Base-by-base conservation (phyloP, 2,797 vertebrate species). In the Falco cherrug region DNA sequence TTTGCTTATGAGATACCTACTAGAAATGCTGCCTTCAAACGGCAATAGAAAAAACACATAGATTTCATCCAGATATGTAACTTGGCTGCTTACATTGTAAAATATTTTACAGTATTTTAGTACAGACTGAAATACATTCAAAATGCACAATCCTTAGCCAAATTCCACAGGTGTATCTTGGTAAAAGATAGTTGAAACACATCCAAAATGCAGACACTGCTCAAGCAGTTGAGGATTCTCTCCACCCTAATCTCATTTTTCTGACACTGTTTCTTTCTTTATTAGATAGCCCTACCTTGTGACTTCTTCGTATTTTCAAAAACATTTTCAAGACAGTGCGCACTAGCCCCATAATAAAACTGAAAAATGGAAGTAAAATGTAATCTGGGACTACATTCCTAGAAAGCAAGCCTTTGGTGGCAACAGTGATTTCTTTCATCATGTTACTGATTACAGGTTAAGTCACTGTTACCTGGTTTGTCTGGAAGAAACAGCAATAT, bases 91-190 rank as follows among this genome's bases (percentile, higher is more conserved):
- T 89, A 73, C 10, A 9, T 87, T 82, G 68, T 61, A 84, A 81
- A 94, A 35, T 73, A 89, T 68, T 85, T 87, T 47, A 67, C 45
- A 37, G 43, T 71, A 69, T 76, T 97, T 95, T 79, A 85, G 71
- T 81, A 83, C 57, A 93, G 77, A 83, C 17, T 51, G 15, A 94
- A 89, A 92, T 29, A 39, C 90, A 94, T 84, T 88, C 33, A 92
- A 96, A 96, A 90, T 39, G 65, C 22, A 21, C 64, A 82, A 87
- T 63, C 48, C 70, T 90, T 81, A 77, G 89, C 63, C 20, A 17
- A 91, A 74, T 39, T 57, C 59, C 71, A 79, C 41, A 93, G 84
- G 68, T 92, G 2, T 61, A 82, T 31, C 26, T 64, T 71, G 86
- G 7, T 37, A 56, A 90, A 90, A 70, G 10, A 84, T 9, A 67